A percentile compares a stretch with the other conserved stretches of the same genome.
phyloP scores from a whole-genome alignment of 2,113 vertebrate genomes.

The Amazona guildingii region DNA sequence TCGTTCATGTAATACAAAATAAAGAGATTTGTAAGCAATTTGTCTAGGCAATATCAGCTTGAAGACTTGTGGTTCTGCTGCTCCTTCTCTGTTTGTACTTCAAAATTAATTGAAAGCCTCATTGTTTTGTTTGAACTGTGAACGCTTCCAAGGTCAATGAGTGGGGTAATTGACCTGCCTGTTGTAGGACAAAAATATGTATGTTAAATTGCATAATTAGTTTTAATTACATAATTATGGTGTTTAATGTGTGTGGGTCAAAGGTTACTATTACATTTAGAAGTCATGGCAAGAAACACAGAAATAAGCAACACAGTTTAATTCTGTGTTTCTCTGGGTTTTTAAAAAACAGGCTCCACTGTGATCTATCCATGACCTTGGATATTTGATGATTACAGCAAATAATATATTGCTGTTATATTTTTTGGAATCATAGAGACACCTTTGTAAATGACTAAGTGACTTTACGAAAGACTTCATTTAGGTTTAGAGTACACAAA shows the following conservation, averaged over 20 bases:
- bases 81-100: constrained; percentile 73
- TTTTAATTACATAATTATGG: constrained; percentile 97
- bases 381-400: constrained; percentile 75
- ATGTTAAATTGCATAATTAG: constrained; percentile 94
- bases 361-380: constrained; percentile 82
- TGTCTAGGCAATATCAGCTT: not conserved
- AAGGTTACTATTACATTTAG: constrained; percentile 88
- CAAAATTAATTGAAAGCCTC: constrained; percentile 87
- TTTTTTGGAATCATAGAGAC: constrained; percentile 76
- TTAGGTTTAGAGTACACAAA: constrained; percentile 73
- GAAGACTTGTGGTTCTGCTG: constrained; percentile 1
- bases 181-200: constrained; percentile 80
- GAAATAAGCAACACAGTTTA: constrained; percentile 69
- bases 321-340: constrained; percentile 67
- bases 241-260: constrained; percentile 88
- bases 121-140: constrained; percentile 86
- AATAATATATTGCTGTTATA: constrained; percentile 66
- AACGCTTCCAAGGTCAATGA: constrained; percentile 89
- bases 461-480: constrained; percentile 81
- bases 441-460: constrained; percentile 81
- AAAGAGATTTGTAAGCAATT: not conserved
- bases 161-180: constrained; percentile 87
- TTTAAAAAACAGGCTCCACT: constrained; percentile 59
- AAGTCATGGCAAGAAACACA: constrained; percentile 70
- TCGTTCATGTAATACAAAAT: not conserved